Evolutionary conservation across 2,113 vertebrate genomes (phyloP).

Genomic region (Anthoscopus minutus): DNA sequence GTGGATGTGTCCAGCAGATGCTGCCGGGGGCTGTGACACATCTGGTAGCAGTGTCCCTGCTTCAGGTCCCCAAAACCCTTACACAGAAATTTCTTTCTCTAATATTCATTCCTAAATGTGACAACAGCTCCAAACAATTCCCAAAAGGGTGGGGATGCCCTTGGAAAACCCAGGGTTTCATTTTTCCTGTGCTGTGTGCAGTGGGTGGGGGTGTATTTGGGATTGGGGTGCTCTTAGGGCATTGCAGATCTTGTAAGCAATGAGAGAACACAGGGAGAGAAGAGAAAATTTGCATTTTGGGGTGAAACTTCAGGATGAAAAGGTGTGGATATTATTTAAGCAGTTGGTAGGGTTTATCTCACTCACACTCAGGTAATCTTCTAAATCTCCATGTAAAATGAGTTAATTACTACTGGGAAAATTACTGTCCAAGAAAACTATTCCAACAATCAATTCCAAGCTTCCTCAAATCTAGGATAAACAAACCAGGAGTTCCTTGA

Average conservation of each 20-base stretch:
- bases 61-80: not conserved
- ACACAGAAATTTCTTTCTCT: not conserved
- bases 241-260: not conserved
- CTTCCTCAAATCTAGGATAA: not conserved
- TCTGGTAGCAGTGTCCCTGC: not conserved
- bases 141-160: not conserved
- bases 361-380: not conserved
- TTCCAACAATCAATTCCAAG: not conserved
- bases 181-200: not conserved
- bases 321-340: not conserved
- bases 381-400: not conserved
- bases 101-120: too few species aligned
- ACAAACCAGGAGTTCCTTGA: not conserved
- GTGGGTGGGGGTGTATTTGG: not conserved
- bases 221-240: not conserved
- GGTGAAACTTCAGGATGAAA: not conserved
- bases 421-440: not conserved
- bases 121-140: not conserved
- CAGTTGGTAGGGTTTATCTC: not conserved
- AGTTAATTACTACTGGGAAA: not conserved
- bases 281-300: not conserved
- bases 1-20: not conserved
- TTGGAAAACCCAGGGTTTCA: not conserved
- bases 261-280: not conserved
- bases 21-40: accelerated